Evolutionary conservation across 1,140 invertebrate genomes (phyloP).

Genomic region (Plutomurus gul): DNA sequence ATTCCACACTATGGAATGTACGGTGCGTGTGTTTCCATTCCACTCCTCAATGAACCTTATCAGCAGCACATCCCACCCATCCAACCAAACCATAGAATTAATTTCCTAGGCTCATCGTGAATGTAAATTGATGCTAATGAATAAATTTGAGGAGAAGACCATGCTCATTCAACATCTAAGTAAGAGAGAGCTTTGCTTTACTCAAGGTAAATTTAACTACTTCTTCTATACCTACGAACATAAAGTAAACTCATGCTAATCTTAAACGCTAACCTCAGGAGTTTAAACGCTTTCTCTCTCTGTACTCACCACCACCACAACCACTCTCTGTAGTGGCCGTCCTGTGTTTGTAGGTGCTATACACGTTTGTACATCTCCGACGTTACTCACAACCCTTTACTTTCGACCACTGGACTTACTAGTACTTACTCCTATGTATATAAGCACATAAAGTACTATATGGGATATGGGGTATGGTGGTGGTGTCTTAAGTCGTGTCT

Average conservation of each 20-base stretch:
- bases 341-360: neutral
- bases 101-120: neutral
- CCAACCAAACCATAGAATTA: slow-evolving; percentile 1
- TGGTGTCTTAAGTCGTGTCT: no score
- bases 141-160: slow-evolving; percentile 3
- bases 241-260: neutral
- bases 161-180: neutral
- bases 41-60: neutral
- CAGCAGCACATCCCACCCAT: neutral
- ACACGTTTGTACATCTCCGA: no score
- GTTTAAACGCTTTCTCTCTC: slow-evolving; percentile 14
- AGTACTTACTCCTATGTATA: no score
- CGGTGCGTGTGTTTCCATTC: no score
- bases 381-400: no score
- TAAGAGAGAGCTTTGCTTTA: neutral
- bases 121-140: slow-evolving; percentile 35
- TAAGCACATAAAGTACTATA: no score
- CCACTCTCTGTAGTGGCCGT: neutral
- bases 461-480: no score
- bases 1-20: no score
- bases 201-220: slow-evolving; percentile 2
- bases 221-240: neutral
- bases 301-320: no score
- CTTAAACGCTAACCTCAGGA: slow-evolving; percentile 12
- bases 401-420: no score